Evolutionary conservation across 2,113 vertebrate genomes (phyloP).

Genomic region (Ginglymostoma cirratum): DNA sequence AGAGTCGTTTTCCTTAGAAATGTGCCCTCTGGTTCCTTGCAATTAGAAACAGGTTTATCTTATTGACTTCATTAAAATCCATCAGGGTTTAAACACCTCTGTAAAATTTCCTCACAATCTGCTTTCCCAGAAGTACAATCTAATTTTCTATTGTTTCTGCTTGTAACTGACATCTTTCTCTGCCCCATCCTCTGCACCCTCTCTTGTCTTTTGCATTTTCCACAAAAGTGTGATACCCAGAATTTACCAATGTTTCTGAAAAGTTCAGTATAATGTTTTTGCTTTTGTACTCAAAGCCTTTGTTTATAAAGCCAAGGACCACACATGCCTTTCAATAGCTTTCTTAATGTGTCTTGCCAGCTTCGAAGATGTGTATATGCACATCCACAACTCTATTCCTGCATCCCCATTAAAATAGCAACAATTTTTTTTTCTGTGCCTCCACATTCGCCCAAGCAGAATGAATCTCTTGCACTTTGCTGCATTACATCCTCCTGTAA

Average conservation of each 20-base stretch:
- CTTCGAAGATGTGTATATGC: too few species aligned
- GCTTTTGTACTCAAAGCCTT: background rate
- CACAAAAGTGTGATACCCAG: background rate
- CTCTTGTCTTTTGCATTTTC: background rate
- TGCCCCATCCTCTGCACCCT: background rate
- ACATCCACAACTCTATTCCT: background rate
- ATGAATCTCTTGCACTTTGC: background rate
- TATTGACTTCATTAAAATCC: background rate
- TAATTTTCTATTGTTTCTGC: background rate
- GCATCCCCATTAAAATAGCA: background rate
- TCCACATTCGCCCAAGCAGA: background rate
- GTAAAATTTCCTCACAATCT: background rate
- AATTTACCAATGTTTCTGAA: background rate
- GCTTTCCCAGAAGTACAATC: background rate
- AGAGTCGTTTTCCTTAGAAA: background rate
- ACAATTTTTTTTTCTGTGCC: background rate
- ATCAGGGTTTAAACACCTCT: background rate
- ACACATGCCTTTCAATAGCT: background rate
- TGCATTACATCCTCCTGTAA: background rate
- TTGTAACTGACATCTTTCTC: background rate
- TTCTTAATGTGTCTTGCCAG: background rate
- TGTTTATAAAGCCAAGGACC: background rate
- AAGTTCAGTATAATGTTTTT: background rate
- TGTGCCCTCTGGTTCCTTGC: background rate
- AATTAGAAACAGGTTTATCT: background rate